phyloP scores from a whole-genome alignment of 2,888 invertebrate genomes.

The Galerucella pusilla region DNA sequence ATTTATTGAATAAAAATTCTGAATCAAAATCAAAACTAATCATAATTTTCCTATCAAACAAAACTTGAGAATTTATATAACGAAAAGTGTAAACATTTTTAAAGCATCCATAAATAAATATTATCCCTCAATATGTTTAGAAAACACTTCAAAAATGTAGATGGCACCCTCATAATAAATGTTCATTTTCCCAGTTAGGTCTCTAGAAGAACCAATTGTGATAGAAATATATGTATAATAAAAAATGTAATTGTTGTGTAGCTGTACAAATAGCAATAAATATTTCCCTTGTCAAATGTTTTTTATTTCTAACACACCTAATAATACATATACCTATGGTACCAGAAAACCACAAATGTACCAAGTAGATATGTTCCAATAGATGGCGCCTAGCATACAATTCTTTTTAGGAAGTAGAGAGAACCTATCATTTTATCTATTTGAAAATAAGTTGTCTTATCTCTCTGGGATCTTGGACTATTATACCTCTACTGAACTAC shows the following conservation, averaged over 20 bases:
- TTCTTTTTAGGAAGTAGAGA: no score
- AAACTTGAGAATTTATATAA: not conserved
- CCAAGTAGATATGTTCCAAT: no score
- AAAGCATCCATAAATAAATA: not conserved
- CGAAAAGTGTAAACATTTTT: not conserved
- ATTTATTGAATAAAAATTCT: not conserved
- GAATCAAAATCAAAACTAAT: not conserved
- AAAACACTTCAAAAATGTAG: slow-evolving; percentile 28
- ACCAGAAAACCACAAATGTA: no score
- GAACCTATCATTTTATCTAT: no score
- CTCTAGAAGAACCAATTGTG: slow-evolving; percentile 35
- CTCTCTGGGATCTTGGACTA: no score
- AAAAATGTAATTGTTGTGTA: slow-evolving; percentile 52
- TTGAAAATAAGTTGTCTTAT: no score
- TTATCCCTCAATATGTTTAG: slow-evolving; percentile 24
- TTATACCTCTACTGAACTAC: not conserved
- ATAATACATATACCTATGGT: not conserved
- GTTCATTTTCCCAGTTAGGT: slow-evolving; percentile 41
- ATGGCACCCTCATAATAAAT: slow-evolving; percentile 26
- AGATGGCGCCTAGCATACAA: no score
- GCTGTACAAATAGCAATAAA: slow-evolving; percentile 56
- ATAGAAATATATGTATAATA: slow-evolving; percentile 28
- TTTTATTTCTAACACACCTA: not conserved
- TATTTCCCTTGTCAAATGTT: slow-evolving; percentile 42
- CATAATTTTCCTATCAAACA: not conserved